These are phyloP conservation scores for Tetragonula clypearis DNA, from an alignment of 1,140 invertebrate species.

Conservation along the genomic window DNA sequence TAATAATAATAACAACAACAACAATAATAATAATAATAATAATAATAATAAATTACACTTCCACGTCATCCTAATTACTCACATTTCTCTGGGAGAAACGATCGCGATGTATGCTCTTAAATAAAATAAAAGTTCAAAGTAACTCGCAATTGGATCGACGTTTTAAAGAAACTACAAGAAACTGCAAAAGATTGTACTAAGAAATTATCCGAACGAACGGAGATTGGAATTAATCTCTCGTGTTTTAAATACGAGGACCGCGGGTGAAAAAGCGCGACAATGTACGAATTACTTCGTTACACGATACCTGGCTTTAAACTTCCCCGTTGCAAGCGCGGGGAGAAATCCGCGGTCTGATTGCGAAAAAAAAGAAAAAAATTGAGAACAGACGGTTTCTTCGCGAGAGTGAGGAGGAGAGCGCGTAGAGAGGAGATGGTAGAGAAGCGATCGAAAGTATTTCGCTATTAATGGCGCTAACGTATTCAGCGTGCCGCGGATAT, in stretches of 20 bases:
- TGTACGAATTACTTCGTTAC: too few species aligned
- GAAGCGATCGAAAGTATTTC: too few species aligned
- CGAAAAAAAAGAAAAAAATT: neutral
- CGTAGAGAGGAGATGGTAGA: neutral
- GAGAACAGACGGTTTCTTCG: neutral
- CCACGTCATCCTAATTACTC: too few species aligned
- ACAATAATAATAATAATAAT: too few species aligned
- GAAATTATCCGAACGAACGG: neutral
- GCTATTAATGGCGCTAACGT: conserved; percentile 12
- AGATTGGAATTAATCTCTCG: neutral
- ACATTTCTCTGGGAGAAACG: too few species aligned
- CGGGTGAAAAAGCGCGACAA: too few species aligned
- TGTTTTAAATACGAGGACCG: neutral
- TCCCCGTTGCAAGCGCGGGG: neutral
- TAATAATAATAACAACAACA: too few species aligned
- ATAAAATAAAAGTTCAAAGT: neutral
- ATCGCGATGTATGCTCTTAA: too few species aligned
- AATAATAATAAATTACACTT: too few species aligned
- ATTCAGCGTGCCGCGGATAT: conserved; percentile 13
- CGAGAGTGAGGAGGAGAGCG: neutral
- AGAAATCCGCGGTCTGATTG: neutral
- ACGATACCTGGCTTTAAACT: too few species aligned
- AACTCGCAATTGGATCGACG: neutral
- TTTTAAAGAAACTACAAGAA: neutral
- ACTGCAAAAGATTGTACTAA: neutral